Evolutionary conservation across 2,113 vertebrate genomes (phyloP), one percentile per base, ranked within the genome.

Genomic region (Sitta europaea): DNA sequence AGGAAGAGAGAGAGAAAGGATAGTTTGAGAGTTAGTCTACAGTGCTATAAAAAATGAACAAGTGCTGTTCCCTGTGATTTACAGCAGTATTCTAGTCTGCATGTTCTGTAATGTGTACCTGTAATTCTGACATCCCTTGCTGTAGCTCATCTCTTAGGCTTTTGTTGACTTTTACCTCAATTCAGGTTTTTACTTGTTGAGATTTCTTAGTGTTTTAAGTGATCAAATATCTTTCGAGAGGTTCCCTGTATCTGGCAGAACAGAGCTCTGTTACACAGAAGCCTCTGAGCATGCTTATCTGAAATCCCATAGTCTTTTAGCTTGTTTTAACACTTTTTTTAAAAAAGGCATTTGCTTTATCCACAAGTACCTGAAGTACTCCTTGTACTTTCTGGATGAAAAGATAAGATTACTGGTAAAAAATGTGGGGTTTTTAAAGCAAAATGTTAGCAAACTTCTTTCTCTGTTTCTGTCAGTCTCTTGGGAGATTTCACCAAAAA

Each of bases 401-500:
- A 86, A 55, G 2, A 40, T 27, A 27, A n/a, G 12, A 43, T 63
- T 65, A 72, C 24, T 75, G 36, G 19, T 14, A 70, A 86, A 89
- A 67, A 77, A 28, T 7, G 1, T 6, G 23, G 0, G 0, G 0
- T 24, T 47, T 88, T 59, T 1, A 61, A 63, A 84, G n/a, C 14
- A 88, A 65, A 72, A 48, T 21, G 5, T 54, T 74, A 57, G 21
- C 12, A 71, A 38, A 82, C 12, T 36, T 42, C 9, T 63, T 92
- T 88, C 63, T 90, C 42, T 66, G 21, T 12, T 50, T 83, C 45
- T 50, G 14, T 66, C 29, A 70, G 43, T 53, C 47, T 88, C 17
- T 16, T 74, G 16, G 23, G 51, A 88, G 43, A 43, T 33, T 42
- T 88, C 65, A 58, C 13, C 20, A 27, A 72, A 65, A 54, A 51